These are phyloP conservation scores for Drosophila acutilabella DNA, from an alignment of 2,888 invertebrate genomes.

Conservation along the genomic window DNA sequence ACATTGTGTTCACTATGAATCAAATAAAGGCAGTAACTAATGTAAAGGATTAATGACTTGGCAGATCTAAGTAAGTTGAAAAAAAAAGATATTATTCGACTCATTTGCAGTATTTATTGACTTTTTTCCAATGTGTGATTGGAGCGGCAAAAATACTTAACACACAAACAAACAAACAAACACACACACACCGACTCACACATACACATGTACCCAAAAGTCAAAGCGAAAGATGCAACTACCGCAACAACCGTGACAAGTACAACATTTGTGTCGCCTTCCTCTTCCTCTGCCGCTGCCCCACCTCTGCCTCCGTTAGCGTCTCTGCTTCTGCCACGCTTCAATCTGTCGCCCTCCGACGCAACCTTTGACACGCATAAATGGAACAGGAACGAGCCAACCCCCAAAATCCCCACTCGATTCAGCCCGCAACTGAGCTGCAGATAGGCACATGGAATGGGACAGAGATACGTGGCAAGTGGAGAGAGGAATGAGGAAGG, in stretches of 20 bases:
- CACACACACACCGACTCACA: background rate
- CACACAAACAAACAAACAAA: background rate
- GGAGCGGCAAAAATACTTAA: slow-evolving; percentile 17
- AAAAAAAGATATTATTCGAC: slow-evolving; percentile 35
- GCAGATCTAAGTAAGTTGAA: slow-evolving; percentile 35
- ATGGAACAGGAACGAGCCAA: slow-evolving; percentile 71
- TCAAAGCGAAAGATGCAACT: slow-evolving; percentile 72
- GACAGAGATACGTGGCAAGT: background rate
- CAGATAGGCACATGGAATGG: background rate
- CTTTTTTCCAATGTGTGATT: slow-evolving; percentile 37
- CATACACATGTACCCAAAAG: slow-evolving; percentile 12
- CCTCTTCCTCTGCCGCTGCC: slow-evolving; percentile 33
- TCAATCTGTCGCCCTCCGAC: slow-evolving; percentile 77
- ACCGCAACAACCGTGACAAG: slow-evolving; percentile 81
- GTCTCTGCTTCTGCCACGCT: slow-evolving; percentile 25
- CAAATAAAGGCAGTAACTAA: slow-evolving; percentile 8
- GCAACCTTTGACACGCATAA: slow-evolving; percentile 82
- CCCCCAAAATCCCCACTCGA: slow-evolving; percentile 23
- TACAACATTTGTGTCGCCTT: slow-evolving; percentile 81
- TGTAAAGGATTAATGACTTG: slow-evolving; percentile 65
- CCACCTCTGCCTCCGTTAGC: background rate
- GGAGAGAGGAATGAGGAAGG: background rate
- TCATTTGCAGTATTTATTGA: slow-evolving; percentile 62
- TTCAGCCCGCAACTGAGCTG: slow-evolving; percentile 5
- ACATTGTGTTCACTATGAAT: slow-evolving; percentile 34